phyloP scores from a whole-genome alignment of 2,888 invertebrate species.

The Phanerotoma sp. region DNA sequence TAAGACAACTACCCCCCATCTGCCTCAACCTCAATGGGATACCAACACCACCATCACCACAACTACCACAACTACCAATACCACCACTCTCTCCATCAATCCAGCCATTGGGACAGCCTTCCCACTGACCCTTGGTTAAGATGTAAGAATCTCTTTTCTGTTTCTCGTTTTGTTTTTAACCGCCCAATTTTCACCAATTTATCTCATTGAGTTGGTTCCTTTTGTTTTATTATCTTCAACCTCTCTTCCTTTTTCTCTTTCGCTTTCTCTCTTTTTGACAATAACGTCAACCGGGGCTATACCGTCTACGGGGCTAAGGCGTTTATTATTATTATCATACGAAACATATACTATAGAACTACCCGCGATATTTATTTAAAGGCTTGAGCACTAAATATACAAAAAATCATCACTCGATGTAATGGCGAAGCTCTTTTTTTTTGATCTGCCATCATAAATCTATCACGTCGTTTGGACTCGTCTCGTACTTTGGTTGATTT shows the following conservation, averaged over 20 bases:
- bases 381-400: too few relatives aligned
- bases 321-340: too few relatives aligned
- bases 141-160: conserved; percentile 55
- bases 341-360: too few relatives aligned
- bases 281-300: too few relatives aligned
- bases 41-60: conserved; percentile 46
- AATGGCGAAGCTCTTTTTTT: too few relatives aligned
- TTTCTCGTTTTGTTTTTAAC: conserved; percentile 8
- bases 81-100: conserved; percentile 58
- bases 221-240: conserved; percentile 9
- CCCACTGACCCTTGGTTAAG: conserved; percentile 60
- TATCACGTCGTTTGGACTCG: too few relatives aligned
- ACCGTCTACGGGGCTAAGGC: too few relatives aligned
- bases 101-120: conserved; percentile 60
- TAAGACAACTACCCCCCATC: conserved; percentile 76
- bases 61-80: conserved; percentile 37
- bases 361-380: too few relatives aligned
- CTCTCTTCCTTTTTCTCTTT: conserved; percentile 1
- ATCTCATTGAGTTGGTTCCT: background rate
- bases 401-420: too few relatives aligned
- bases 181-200: conserved; percentile 3
- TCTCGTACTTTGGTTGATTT: too few relatives aligned
- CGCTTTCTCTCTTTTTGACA: background rate
- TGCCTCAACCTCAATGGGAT: conserved; percentile 67
- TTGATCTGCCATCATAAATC: too few relatives aligned